Conservation (phyloP, 1,140 invertebrate genomes). For the Vanessa tameamea region DNA sequence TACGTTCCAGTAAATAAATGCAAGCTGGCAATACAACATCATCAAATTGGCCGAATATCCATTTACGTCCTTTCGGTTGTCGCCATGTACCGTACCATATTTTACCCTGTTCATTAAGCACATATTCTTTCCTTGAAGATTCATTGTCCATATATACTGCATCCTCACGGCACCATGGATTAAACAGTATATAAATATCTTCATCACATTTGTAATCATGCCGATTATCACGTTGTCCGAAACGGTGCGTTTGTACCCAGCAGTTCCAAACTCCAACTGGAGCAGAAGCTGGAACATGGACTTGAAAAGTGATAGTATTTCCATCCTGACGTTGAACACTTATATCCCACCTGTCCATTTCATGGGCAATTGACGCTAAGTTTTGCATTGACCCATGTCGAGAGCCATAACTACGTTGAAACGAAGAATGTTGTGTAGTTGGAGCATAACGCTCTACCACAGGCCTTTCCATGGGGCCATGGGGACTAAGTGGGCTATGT, state of each 20-base stretch:
- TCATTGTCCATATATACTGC: slow-evolving; percentile 85
- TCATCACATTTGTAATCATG: slow-evolving; percentile 82
- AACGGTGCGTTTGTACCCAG: slow-evolving; percentile 82
- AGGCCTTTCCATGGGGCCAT: slow-evolving; percentile 69
- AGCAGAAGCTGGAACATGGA: slow-evolving; percentile 82
- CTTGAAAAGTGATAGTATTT: slow-evolving; percentile 83
- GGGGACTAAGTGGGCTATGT: slow-evolving; percentile 76
- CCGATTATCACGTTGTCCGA: slow-evolving; percentile 78
- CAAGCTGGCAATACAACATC: slow-evolving; percentile 84
- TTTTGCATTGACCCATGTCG: slow-evolving; percentile 76
- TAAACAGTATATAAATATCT: slow-evolving; percentile 88
- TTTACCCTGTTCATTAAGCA: slow-evolving; percentile 88
- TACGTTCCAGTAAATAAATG: slow-evolving; percentile 84
- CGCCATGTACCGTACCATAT: slow-evolving; percentile 87
- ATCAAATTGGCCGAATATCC: slow-evolving; percentile 89
- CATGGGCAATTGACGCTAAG: slow-evolving; percentile 75
- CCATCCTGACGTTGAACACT: slow-evolving; percentile 82
- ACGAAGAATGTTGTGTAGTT: slow-evolving; percentile 63
- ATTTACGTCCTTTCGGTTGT: slow-evolving; percentile 84
- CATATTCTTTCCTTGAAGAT: slow-evolving; percentile 84
- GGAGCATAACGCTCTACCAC: slow-evolving; percentile 67
- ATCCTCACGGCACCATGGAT: slow-evolving; percentile 89
- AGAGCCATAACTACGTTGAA: slow-evolving; percentile 65
- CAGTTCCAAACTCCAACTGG: slow-evolving; percentile 87
- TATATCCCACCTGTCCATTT: slow-evolving; percentile 83